Evolutionary conservation across 2,888 invertebrate genomes (phyloP), one percentile per base, ranked within the genome.

Genomic region (Leptura quadrifasciata): DNA sequence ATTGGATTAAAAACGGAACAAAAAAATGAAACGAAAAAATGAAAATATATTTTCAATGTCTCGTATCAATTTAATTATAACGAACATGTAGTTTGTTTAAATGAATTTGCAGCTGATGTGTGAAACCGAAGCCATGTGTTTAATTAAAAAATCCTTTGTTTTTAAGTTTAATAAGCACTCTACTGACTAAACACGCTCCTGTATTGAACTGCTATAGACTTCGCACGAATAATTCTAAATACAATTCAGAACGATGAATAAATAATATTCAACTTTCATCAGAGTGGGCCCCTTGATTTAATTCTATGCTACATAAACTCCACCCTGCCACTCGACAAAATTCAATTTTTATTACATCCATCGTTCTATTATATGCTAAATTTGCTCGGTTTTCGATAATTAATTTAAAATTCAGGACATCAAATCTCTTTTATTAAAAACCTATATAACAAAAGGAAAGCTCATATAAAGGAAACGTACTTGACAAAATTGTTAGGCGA

Each of bases 71-170:
- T 88, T 87, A 87, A 88, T 88, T 88, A 88, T 87, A 87, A 84
- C 86, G 86, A 85, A 86, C 85, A 83, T 86, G 86, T 86, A 87
- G 87, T 85, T 85, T 85, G 88, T 87, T 85, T 86, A 87, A 88
- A 87, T 87, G 87, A 88, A 88, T 88, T 88, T 87, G 87, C 88
- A 88, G 88, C 88, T 88, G 88, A 89, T 89, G 88, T 88, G 88
- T 88, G 88, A 88, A 88, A 87, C 87, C 87, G 86, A 85, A 85
- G 86, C 87, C 87, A 85, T 86, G 86, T 88, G 88, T 89, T 89
- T 88, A 89, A 89, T 89, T 89, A 88, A 89, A 89, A 89, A 89
- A 88, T 88, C 88, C 87, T 88, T 89, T 89, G 88, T 88, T 88
- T 88, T 88, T 88, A 87, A 88, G 87, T 88, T 88, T 89, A 89